phyloP scores from a whole-genome alignment of 1,140 invertebrate genomes.

The Leptonema lineaticorne region DNA sequence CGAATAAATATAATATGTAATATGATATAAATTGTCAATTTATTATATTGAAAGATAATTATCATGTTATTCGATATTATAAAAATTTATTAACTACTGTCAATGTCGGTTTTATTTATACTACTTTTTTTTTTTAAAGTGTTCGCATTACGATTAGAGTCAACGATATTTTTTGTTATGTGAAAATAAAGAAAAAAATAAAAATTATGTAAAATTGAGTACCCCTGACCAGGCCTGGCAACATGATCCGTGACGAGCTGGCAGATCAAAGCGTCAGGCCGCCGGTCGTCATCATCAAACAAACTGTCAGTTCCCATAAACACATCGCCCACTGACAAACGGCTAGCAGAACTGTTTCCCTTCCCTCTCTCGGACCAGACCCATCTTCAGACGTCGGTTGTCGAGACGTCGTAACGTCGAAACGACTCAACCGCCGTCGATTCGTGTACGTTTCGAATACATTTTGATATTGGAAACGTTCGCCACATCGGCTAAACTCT shows the following conservation, averaged over 20 bases:
- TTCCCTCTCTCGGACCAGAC: constrained; percentile 12
- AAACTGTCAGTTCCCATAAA: constrained; percentile 39
- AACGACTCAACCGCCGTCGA: neutral
- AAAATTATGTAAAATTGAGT: too few species aligned
- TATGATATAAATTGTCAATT: too few species aligned
- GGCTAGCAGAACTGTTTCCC: constrained; percentile 3
- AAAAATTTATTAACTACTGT: too few species aligned
- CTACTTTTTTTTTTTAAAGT: too few species aligned
- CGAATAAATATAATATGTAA: too few species aligned
- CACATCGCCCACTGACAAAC: constrained; percentile 35
- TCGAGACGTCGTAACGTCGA: neutral
- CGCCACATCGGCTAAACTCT: constrained; percentile 3
- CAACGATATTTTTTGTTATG: too few species aligned
- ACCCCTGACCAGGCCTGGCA: constrained; percentile 14
- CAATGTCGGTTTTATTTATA: too few species aligned
- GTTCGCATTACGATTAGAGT: too few species aligned
- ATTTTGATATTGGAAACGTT: neutral
- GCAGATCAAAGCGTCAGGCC: constrained; percentile 28
- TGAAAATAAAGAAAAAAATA: too few species aligned
- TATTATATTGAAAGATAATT: too few species aligned
- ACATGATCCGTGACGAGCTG: constrained; percentile 27
- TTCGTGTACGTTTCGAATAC: neutral
- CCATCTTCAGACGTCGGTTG: too few species aligned
- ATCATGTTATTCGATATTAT: too few species aligned
- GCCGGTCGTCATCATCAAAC: constrained; percentile 34